Evolutionary conservation across 1,140 invertebrate species (phyloP).

Genomic region (Homalodisca vitripennis): DNA sequence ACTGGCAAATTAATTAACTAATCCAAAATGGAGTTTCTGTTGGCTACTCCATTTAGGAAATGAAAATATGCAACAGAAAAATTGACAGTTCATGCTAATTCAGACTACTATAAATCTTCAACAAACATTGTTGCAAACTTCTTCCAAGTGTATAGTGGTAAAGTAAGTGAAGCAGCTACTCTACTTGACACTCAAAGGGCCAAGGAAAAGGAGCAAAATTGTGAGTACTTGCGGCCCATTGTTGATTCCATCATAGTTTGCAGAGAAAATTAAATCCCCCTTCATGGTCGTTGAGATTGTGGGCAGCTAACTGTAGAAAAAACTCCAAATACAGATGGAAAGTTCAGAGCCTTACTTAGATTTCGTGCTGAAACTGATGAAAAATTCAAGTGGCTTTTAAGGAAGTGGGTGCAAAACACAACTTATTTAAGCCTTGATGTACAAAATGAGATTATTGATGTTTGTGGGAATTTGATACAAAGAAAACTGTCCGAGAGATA

Average conservation of each 20-base stretch:
- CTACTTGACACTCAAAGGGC: not conserved
- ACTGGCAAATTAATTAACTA: not conserved
- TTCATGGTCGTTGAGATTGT: not conserved
- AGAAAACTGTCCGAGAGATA: not conserved
- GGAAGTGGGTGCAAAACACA: not conserved
- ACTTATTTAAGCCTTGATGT: constrained; percentile 5
- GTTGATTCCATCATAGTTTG: not conserved
- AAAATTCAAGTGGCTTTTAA: not conserved
- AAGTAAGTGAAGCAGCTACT: not conserved
- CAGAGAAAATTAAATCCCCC: not conserved
- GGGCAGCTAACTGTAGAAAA: not conserved
- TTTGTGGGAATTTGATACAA: not conserved
- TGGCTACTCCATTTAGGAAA: not conserved
- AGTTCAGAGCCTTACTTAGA: not conserved
- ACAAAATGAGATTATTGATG: constrained; percentile 8
- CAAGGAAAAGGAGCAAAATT: not conserved
- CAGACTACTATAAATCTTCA: not conserved
- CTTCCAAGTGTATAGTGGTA: not conserved
- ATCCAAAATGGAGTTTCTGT: not conserved
- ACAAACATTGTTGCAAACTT: not conserved
- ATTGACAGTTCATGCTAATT: not conserved
- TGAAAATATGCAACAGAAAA: constrained; percentile 1
- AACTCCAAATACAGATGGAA: not conserved
- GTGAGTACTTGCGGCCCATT: not conserved
- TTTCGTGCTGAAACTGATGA: not conserved